Evolutionary conservation across 2,797 vertebrate species (phyloP), one percentile per base, ranked within the genome.

Genomic region (Diplodus sargus): DNA sequence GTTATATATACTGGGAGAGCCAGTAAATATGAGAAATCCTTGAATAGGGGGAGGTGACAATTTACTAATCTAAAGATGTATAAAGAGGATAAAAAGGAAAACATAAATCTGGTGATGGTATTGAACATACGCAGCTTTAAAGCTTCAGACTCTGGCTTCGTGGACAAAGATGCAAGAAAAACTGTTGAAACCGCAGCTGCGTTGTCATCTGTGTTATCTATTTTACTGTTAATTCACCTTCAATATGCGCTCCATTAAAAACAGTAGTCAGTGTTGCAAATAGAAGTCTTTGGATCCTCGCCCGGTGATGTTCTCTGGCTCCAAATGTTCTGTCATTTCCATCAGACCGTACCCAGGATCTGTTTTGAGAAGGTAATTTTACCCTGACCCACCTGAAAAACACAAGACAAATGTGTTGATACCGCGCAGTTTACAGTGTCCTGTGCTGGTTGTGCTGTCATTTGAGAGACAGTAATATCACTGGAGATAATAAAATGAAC

Each of bases 401-500:
- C 58, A 39, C 17, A 63, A 63, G 18, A 70, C 30, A 79, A 28
- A 82, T 80, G 71, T 57, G 61, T 52, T 79, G 1, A 61, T 47
- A 48, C 53, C 34, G 28, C 30, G 22, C 39, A 53, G 25, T 65
- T 28, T 48, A 18, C 52, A 59, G 25, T 47, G 23, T 39, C 54
- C 48, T 67, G n/a, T 10, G 42, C 39, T 16, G 18, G 15, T 42
- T 53, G 14, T 11, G 39, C 39, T 39, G 56, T 47, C 62, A 63
- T 67, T 54, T 51, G 25, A 68, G 30, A 51, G 51, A 43, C 23
- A 13, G 14, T 71, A 14, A 68, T 70, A 51, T 75, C 68, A 72
- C 16, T 61, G 60, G 49, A 63, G 61, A 77, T 60, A 76, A 75
- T 81, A 17, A 72, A 87, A 79, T 77, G 57, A 85, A 64, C 65